Evolutionary conservation across 2,888 invertebrate genomes (phyloP), one percentile per base, ranked within the genome.

Genomic region (Tigriopus californicus): DNA sequence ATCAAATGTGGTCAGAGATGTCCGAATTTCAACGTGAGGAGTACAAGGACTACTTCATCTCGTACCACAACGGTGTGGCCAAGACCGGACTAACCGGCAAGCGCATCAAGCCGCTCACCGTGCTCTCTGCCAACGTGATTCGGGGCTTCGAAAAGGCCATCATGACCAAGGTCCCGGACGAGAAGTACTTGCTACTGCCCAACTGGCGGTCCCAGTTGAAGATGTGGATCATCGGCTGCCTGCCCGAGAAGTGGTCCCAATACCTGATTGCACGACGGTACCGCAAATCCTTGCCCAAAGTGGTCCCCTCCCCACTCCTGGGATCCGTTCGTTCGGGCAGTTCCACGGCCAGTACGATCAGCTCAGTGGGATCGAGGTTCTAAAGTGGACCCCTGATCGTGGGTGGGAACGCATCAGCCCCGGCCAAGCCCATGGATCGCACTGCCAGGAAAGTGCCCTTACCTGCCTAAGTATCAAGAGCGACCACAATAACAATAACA

Each of bases 1-100:
- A 58, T 49, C 49, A 58, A 40, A 58, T 58, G 58, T 58, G 58
- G 58, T 20, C 24, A 25, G 58, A 58, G 24, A 58, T 58, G 58
- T 22, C 20, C 18, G 58, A 48, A n/a, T n/a, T 33, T 1, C n/a
- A 25, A 15, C 22, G 58, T 4, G 48, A 58, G 20, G 58, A 58
- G 24, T 58, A 58, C 44, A 48, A 58, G 25, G 40, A 58, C n/a
- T 58, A 49, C 40, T 58, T 58, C 33, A 58, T 49, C 2, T 22
- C 58, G n/a, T 58, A 58, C 11, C 58, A 58, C 47, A 47, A 58
- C 10, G 49, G 58, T n/a, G 49, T 58, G 1, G 24, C 58, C 13
- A 58, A 49, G 40, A 40, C 57, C 12, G 57, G 57, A 18, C 13
- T 57, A n/a, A 57, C 57, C 1, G 24, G 57, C 20, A 46, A 46